phyloP scores from a whole-genome alignment of 2,888 invertebrate genomes.

The Aphidius colemani region DNA sequence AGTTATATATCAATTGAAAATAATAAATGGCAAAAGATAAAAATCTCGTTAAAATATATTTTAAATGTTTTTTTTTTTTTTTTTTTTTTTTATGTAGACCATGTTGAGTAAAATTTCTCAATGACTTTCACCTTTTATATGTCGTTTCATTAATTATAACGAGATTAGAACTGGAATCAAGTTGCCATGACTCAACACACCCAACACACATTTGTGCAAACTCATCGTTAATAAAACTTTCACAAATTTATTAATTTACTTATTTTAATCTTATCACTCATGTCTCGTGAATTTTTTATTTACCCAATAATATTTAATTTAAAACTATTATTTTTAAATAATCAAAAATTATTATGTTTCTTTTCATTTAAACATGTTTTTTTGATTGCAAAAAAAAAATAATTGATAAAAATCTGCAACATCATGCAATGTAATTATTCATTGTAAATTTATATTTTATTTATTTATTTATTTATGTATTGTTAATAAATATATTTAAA shows the following conservation, averaged over 20 bases:
- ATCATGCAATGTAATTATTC: conserved; percentile 21
- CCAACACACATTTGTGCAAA: conserved; percentile 10
- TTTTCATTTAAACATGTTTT: too few relatives aligned
- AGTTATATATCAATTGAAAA: neutral
- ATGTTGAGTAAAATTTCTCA: conserved; percentile 5
- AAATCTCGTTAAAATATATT: neutral
- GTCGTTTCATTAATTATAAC: conserved; percentile 27
- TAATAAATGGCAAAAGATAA: neutral
- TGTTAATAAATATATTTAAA: too few relatives aligned
- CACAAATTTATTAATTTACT: neutral
- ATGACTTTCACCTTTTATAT: conserved; percentile 23
- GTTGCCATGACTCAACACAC: conserved; percentile 16
- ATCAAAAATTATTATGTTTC: too few relatives aligned
- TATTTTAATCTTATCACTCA: too few relatives aligned
- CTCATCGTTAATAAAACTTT: conserved; percentile 26
- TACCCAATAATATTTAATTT: neutral
- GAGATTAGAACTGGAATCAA: conserved; percentile 23
- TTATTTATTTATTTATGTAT: neutral
- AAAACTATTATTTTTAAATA: too few relatives aligned
- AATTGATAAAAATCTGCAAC: conserved; percentile 21
- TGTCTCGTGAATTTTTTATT: neutral
- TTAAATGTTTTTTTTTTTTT: too few relatives aligned
- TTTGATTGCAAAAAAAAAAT: too few relatives aligned
- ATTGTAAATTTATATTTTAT: conserved; percentile 2
- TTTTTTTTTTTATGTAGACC: too few relatives aligned